Evolutionary conservation across 2,888 invertebrate species (phyloP).

Genomic region (Lucinisca nassula): DNA sequence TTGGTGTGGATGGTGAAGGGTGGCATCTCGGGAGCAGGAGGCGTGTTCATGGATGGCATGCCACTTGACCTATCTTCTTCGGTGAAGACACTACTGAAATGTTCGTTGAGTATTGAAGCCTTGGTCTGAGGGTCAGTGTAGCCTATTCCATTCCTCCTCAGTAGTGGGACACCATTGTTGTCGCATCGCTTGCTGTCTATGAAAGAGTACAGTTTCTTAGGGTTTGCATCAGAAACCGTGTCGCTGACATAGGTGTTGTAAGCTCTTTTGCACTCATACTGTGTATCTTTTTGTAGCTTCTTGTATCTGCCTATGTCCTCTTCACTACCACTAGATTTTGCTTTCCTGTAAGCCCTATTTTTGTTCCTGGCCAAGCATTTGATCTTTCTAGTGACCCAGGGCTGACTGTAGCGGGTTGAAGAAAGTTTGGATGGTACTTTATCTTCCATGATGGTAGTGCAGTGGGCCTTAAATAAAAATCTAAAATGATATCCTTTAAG

Average conservation of each 20-base stretch:
- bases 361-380: background rate
- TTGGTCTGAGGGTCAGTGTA: no score
- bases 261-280: slow-evolving; percentile 27
- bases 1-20: background rate
- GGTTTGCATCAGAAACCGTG: slow-evolving; percentile 22
- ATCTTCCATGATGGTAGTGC: no score
- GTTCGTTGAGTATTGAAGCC: no score
- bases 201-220: no score
- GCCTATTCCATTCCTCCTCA: background rate
- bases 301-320: background rate
- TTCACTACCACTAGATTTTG: background rate
- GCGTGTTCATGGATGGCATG: no score
- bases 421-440: slow-evolving; percentile 10
- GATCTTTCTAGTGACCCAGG: slow-evolving; percentile 8
- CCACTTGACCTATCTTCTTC: no score
- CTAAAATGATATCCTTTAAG: no score
- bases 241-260: slow-evolving; percentile 27
- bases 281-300: background rate
- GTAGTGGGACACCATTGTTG: no score
- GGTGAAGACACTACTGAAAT: no score
- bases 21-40: no score
- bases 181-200: no score
- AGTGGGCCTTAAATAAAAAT: no score
- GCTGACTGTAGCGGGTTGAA: slow-evolving; percentile 8
- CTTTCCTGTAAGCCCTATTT: background rate